Evolutionary conservation across 2,888 invertebrate genomes (phyloP), one percentile per base, ranked within the genome.

Genomic region (Ditylenchus weischeri): DNA sequence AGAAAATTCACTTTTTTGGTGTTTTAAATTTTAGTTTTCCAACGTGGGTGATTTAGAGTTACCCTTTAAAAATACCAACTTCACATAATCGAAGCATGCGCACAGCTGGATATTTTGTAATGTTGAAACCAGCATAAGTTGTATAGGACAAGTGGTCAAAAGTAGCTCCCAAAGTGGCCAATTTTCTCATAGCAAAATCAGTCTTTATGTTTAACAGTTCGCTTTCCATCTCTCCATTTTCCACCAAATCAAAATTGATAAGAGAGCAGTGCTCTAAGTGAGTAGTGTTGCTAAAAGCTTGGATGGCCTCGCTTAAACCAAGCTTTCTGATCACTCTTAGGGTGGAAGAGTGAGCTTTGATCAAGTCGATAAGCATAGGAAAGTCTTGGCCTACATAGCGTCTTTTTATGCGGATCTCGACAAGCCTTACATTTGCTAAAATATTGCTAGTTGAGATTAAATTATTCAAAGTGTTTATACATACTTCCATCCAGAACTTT

Each of bases 221-320:
- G 58, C 69, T 69, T 58, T 75, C 72, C 38, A 65, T 58, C 21
- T 66, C 54, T 29, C 62, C 75, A 50, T 72, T 61, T 49, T 67
- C 66, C 13, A 75, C 74, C n/a, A 81, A 64, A 61, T 81, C 81
- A 57, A 80, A 78, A 57, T 79, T 75, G 76, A 81, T 81, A 58
- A 79, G 68, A 7, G 77, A 78, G 21, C 79, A 72, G 7, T 78
- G 68, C 8, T 78, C 74, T 36, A 80, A 70, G 19, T 68, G 70
- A 19, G 79, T 76, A 69, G 76, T 66, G 23, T 75, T 72, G 47
- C 62, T 70, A 65, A 78, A 77, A 13, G 76, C 74, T 6, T 71
- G 60, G 3, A 78, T 73, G 0, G 81, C 81, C 68, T 81, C 81
- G 2, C 71, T 67, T 11, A 81, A 69, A 0, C 81, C 81, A 23